Conservation (phyloP, 2,797 vertebrate genomes). For the Helarctos malayanus region DNA sequence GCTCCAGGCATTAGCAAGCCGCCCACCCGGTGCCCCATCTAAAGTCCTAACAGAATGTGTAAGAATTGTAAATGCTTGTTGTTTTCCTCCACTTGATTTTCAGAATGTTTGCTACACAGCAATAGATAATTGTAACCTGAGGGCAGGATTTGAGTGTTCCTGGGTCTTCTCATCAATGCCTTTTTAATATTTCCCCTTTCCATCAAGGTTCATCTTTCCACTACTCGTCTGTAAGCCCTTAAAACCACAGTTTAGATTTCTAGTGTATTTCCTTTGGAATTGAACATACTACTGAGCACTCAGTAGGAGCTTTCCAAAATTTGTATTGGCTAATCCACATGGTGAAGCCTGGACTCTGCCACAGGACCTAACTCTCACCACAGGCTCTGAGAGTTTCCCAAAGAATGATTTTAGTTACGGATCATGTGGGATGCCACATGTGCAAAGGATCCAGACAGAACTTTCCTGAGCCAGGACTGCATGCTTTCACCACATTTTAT, state of each 20-base stretch:
- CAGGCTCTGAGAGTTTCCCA: neutral
- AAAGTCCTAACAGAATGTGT: neutral
- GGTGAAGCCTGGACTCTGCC: neutral
- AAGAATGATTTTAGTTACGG: neutral
- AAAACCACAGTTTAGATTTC: neutral
- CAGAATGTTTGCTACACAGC: neutral
- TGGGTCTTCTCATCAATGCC: neutral
- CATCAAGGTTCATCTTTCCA: neutral
- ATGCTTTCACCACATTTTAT: neutral
- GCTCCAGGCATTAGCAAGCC: neutral
- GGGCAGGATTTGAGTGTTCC: neutral
- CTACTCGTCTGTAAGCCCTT: neutral
- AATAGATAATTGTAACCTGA: neutral
- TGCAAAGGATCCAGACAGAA: neutral
- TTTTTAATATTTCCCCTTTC: slow-evolving; percentile 42
- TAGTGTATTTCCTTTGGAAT: neutral
- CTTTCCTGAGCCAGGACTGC: neutral
- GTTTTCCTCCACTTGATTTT: slow-evolving; percentile 19
- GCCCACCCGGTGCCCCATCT: too few relatives aligned
- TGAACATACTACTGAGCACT: neutral
- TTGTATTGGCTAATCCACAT: neutral
- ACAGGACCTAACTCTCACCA: neutral
- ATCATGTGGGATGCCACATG: neutral
- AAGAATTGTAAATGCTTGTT: neutral
- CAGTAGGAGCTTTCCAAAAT: neutral